Conservation (phyloP, 2,113 vertebrate species). For the human (Homo sapiens) region DNA sequence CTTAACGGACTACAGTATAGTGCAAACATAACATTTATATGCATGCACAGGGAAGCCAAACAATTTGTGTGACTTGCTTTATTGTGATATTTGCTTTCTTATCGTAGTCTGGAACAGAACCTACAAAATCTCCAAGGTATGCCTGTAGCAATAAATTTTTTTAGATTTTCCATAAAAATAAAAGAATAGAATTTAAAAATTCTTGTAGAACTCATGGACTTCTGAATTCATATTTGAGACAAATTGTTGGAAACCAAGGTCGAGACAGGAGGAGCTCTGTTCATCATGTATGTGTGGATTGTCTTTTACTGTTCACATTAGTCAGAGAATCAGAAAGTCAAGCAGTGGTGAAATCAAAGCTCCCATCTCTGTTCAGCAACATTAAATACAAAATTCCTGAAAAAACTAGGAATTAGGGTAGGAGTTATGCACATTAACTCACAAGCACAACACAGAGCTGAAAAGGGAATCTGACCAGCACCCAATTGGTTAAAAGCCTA, state of each 20-base stretch:
- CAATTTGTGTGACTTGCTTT: neutral
- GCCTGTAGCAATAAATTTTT: neutral
- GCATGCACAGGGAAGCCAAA: neutral
- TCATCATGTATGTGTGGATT: neutral
- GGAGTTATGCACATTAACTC: neutral
- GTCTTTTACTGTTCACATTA: neutral
- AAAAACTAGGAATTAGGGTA: neutral
- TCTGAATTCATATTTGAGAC: neutral
- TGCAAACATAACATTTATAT: neutral
- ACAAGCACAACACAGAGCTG: neutral
- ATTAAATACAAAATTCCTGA: neutral
- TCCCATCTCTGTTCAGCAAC: neutral
- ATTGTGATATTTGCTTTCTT: neutral
- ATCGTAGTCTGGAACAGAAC: neutral
- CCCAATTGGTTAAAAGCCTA: neutral
- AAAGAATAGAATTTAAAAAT: neutral
- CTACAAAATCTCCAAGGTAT: neutral
- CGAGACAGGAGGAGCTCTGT: neutral
- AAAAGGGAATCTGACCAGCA: neutral
- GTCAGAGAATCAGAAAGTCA: neutral
- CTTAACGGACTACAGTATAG: neutral
- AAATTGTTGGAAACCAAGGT: neutral
- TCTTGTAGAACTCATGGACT: neutral
- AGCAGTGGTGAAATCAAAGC: neutral
- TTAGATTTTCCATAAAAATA: neutral